Percentiles rank a stretch among this genome's conserved stretches.
phyloP scores from a whole-genome alignment of 2,797 vertebrate genomes.

The Apogon talboti region DNA sequence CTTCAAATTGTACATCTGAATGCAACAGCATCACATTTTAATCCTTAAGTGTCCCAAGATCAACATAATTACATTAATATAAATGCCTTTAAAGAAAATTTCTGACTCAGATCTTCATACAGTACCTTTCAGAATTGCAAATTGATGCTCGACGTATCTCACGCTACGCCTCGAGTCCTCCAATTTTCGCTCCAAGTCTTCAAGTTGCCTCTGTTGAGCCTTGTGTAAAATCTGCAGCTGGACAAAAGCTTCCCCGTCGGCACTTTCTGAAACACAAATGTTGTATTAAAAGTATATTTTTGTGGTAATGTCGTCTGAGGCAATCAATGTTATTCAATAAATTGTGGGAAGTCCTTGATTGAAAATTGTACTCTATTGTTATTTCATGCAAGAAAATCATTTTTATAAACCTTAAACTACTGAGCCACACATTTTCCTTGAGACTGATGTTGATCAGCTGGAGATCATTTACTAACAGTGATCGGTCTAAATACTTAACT shows the following conservation, averaged over 20 bases:
- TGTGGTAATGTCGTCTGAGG: not conserved
- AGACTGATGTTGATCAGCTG: not conserved
- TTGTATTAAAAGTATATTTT: not conserved
- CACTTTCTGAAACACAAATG: conserved; percentile 80
- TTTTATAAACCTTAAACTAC: not conserved
- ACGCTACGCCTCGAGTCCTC: conserved; percentile 91
- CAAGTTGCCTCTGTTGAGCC: conserved; percentile 91
- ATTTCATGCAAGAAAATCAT: too few species aligned
- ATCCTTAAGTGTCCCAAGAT: conserved; percentile 3
- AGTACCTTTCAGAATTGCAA: conserved; percentile 91
- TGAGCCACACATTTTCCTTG: not conserved
- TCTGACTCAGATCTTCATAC: not conserved
- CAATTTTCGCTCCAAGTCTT: conserved; percentile 89
- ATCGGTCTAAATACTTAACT: not conserved
- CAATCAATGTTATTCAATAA: not conserved
- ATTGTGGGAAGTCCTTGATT: too few species aligned
- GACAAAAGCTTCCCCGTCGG: conserved; percentile 88
- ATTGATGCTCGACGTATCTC: conserved; percentile 93
- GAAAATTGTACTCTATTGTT: not conserved
- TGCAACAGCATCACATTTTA: not conserved
- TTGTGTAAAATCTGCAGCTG: conserved; percentile 93
- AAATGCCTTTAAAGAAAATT: not conserved
- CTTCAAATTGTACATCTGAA: not conserved
- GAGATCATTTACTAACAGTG: not conserved
- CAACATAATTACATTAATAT: not conserved